Base-by-base conservation (phyloP, 2,888 invertebrate species). In the Dioctria linearis region DNA sequence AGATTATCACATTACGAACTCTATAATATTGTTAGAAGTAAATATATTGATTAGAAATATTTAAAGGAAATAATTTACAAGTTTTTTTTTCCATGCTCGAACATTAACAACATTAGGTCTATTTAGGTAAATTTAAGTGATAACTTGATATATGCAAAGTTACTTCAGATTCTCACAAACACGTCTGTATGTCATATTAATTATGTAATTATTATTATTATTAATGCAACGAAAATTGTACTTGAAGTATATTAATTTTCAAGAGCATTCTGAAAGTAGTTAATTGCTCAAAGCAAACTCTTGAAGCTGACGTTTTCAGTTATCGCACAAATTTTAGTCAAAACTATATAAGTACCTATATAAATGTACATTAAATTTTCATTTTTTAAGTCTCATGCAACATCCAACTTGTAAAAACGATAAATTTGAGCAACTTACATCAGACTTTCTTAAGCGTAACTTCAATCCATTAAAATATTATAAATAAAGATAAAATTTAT, bases 351-450 rank as follows among this genome's bases (percentile, higher is more conserved):
- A 25, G 8, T n/a, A 54, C 9, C 25, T 25, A n/a, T 54, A 54
- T 54, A 54, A 11, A 4, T 73, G 39, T 73, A 73, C 73, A 73
- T 40, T 42, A 59, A 5, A 57, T 54, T 57, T 51, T 11, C 11
- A 59, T 67, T 67, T 67, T 43, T 51, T 54, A 73, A 57, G 37
- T 40, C 59, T 25, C 73, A 57, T 73, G 73, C 73, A 73, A 61
- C 1, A 8, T 61, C 25, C 2, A 59, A 73, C 51, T 51, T 25
- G 13, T 67, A 67, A 67, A 67, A 67, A 54, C 37, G 59, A 59
- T 57, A 73, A 49, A 59, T 73, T 73, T 73, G 73, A 73, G 73
- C 73, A 73, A 73, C 57, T 73, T 73, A 73, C 59, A 73, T 73
- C 73, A 73, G 73, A 73, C 73, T 39, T 37, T 59, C 57, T 73